Base-by-base conservation (phyloP, 2,797 vertebrate genomes). In the Halcyon chelicuti region DNA sequence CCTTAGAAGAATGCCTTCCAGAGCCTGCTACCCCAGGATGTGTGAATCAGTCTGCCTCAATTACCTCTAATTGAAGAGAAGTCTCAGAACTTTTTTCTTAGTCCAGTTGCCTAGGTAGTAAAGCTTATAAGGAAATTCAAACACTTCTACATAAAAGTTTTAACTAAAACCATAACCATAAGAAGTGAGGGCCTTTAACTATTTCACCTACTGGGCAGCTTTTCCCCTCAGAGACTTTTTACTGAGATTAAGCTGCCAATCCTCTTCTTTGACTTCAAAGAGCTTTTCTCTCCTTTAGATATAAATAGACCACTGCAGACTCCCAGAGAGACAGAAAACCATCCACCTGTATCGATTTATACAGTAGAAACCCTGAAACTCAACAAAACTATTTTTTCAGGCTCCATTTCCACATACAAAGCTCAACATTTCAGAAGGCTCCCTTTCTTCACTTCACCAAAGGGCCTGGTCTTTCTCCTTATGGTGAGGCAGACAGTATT, bases 251-350 rank as follows among this genome's bases (percentile, higher is more conserved):
- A 85, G 37, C 39, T 79, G 47, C 23, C 68, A 87, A 79, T 76
- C 37, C 15, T 91, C 5, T 6, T 44, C 37, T 91, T 85, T 35
- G 39, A 66, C 60, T 92, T 90, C 70, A 67, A 75, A 82, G 71
- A 72, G 44, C 19, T 92, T 83, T 90, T 88, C n/a, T 90, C 52
- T 83, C 52, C 29, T 35, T 74, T 67, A 51, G 35, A 31, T 73
- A 86, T 58, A 86, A 86, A 92, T 67, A 95, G 86, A 86, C 46
- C 55, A 47, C 61, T 83, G n/a, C 47, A 88, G 80, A 60, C 57
- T 84, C 62, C 44, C 28, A 67, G 57, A 73, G 72, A 90, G 66
- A 70, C 8, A 67, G 57, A 58, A 86, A 86, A 57, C 8, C 46
- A 68, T 49, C 39, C 10, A 6, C 31, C 47, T 77, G n/a, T 23